Evolutionary conservation across 2,797 vertebrate species (phyloP).

Genomic region (Ctenosaura bakeri): DNA sequence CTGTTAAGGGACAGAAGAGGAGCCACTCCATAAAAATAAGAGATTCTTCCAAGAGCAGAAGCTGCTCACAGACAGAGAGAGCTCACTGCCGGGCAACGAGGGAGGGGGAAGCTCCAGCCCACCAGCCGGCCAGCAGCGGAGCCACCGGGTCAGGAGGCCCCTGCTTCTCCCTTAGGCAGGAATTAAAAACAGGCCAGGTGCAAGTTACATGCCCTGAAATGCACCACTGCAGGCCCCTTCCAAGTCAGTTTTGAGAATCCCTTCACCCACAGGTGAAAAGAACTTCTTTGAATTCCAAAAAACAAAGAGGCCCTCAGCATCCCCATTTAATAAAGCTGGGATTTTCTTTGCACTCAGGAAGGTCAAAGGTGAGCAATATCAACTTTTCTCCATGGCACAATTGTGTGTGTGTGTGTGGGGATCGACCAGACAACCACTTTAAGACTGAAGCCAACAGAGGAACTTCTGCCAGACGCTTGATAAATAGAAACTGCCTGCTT

Average conservation of each 20-base stretch:
- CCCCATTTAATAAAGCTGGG: constrained; percentile 26
- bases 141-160: not conserved
- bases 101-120: not conserved
- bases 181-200: not conserved
- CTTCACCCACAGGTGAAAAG: not conserved
- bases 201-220: not conserved
- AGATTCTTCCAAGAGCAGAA: no score
- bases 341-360: not conserved
- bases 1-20: not conserved
- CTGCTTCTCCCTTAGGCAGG: not conserved
- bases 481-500: no score
- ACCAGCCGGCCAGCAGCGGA: not conserved
- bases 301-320: not conserved
- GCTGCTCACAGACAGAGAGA: no score
- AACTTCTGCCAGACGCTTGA: no score
- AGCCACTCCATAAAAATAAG: no score
- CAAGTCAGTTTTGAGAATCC: not conserved
- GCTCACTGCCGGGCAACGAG: not conserved
- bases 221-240: no score
- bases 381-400: not conserved
- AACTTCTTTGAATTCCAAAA: not conserved
- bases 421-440: no score
- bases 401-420: not conserved
- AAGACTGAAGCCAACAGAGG: not conserved
- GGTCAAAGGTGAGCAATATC: not conserved